Percentiles rank a stretch among this genome's conserved stretches.
Evolutionary conservation across 2,113 vertebrate genomes (phyloP).

Genomic region (Eulemur rufifrons): DNA sequence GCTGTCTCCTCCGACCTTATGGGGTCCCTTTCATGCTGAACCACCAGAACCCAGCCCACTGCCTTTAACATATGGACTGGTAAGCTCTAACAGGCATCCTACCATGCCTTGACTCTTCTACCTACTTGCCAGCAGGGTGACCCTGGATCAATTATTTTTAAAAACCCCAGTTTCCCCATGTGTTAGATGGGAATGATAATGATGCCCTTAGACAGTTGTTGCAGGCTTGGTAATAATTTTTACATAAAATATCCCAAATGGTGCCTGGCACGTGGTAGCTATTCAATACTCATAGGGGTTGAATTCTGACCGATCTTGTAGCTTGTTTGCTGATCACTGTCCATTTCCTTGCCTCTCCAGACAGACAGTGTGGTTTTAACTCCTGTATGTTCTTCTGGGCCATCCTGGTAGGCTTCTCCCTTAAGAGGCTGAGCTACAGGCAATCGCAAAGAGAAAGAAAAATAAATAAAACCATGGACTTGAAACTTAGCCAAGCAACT

Average conservation of each 20-base stretch:
- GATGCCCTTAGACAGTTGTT: rapidly evolving
- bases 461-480: conserved; percentile 47
- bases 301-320: conserved; percentile 82
- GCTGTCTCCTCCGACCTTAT: rapidly evolving
- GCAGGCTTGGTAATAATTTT: background rate
- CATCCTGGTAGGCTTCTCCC: conserved; percentile 84
- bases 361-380: conserved; percentile 57
- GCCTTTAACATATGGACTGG: background rate
- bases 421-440: conserved; percentile 82
- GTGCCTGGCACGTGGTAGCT: background rate
- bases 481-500: conserved; percentile 65
- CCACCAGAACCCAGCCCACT: background rate
- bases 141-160: background rate
- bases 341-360: conserved; percentile 75
- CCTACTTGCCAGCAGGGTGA: background rate
- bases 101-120: background rate
- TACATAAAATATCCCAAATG: background rate
- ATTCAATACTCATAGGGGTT: background rate
- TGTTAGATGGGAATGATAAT: background rate
- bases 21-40: background rate
- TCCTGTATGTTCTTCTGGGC: conserved; percentile 85
- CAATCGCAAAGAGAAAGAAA: conserved; percentile 60
- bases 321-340: conserved; percentile 85
- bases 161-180: background rate
- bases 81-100: background rate